Evolutionary conservation across 2,113 vertebrate species (phyloP).

Genomic region (Paralichthys olivaceus): DNA sequence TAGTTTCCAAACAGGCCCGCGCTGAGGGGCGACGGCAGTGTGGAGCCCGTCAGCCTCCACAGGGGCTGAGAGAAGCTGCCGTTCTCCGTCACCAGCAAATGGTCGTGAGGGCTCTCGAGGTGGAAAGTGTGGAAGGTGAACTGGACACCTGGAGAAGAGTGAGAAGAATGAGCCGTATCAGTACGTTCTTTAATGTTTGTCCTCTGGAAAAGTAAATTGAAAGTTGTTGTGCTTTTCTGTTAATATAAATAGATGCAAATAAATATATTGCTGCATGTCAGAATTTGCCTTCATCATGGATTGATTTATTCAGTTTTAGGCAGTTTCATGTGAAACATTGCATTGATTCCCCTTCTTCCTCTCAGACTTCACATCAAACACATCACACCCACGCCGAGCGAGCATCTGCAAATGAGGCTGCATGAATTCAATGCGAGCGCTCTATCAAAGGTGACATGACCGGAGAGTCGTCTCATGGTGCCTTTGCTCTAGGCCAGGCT

Average conservation of each 20-base stretch:
- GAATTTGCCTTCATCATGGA: no score
- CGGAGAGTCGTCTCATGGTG: conserved; percentile 40
- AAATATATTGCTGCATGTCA: background rate
- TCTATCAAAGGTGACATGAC: conserved; percentile 54
- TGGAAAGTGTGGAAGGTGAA: conserved; percentile 98
- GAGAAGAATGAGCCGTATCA: background rate
- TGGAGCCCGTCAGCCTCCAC: conserved; percentile 92
- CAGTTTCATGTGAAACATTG: background rate
- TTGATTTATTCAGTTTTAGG: background rate
- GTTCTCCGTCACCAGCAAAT: conserved; percentile 95
- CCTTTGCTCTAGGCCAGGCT: conserved; percentile 55
- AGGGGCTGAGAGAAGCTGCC: conserved; percentile 93
- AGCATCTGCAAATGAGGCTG: conserved; percentile 42
- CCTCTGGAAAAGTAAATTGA: no score
- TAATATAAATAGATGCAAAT: no score
- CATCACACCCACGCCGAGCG: conserved; percentile 2
- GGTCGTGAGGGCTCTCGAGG: conserved; percentile 95
- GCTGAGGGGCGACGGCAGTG: conserved; percentile 90
- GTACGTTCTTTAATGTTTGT: background rate
- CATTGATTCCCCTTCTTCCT: conserved; percentile 12
- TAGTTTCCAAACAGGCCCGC: conserved; percentile 97
- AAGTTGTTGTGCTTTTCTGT: no score
- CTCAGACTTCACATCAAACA: conserved; percentile 31
- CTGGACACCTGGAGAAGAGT: conserved; percentile 87
- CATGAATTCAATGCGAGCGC: conserved; percentile 36